Base-by-base conservation (phyloP, 2,888 invertebrate species). In the Rambutsinella grinnellia region DNA sequence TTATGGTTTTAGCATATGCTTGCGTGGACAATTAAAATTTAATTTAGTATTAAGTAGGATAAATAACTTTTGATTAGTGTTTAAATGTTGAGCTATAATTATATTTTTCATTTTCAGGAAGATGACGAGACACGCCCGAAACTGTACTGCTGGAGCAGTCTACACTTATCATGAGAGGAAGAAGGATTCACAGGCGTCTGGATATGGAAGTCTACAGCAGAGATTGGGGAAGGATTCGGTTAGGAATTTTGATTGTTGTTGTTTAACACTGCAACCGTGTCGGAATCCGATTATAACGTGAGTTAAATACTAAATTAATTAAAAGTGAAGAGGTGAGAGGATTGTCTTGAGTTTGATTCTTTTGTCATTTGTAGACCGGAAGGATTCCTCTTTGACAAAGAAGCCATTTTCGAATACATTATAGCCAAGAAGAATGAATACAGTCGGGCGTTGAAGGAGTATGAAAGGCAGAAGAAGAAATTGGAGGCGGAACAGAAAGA, bases 81-180 rank as follows among this genome's bases (percentile, higher is more conserved):
- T 10, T n/a, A n/a, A n/a, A n/a, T n/a, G 36, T 36, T 8, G 36
- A 36, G 36, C 6, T 36, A 36, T 5, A 36, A 36, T 5, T 36
- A 36, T 10, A 19, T 13, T 53, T 24, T 26, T 24, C n/a, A 23
- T 57, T 57, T 56, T 21, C 23, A 21, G 26, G 26, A 6, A 23
- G 6, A 96, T 96, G 96, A 96, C 96, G 0, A 90, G 99, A 66
- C 99, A 99, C 86, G 99, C 97, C 10, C 92, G 96, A 87, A 99
- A 99, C 88, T 96, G 96, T 85, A 99, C 99, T 1, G 99, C 99
- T 0, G 96, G 97, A 70, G 95, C 98, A 8, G 98, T 99, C 10
- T 99, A 99, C 86, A 97, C 99, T 0, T 99, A 99, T 85, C 95
- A 97, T 85, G 99, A 99, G 86, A 95, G 97, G 88, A 94, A 96